These are phyloP conservation scores for Coregonus sp. DNA, from an alignment of 2,797 vertebrate genomes.

Conservation along the genomic window DNA sequence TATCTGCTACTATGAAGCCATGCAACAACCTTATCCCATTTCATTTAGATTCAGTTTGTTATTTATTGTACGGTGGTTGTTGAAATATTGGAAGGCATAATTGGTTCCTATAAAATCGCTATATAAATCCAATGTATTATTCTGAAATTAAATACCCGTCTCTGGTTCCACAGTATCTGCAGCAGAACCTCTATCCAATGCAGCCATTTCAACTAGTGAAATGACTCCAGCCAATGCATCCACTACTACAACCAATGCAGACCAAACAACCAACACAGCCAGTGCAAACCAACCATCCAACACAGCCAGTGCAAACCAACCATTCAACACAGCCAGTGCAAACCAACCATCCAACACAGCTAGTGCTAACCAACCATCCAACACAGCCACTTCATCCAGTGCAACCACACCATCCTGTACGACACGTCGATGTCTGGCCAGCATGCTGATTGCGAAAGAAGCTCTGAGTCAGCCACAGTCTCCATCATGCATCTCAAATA, in stretches of 20 bases:
- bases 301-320: too few relatives aligned
- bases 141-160: not conserved
- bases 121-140: not conserved
- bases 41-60: not conserved
- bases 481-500: conserved; percentile 39
- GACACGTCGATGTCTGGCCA: conserved; percentile 65
- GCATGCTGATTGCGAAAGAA: conserved; percentile 43
- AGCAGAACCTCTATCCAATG: not conserved
- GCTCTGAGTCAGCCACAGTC: conserved; percentile 62
- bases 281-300: too few relatives aligned
- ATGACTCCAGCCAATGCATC: not conserved
- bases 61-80: not conserved
- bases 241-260: too few relatives aligned
- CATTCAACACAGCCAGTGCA: too few relatives aligned
- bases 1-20: not conserved
- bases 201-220: not conserved
- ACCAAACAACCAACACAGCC: too few relatives aligned
- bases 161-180: not conserved
- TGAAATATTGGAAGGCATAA: not conserved
- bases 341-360: not conserved
- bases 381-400: too few relatives aligned
- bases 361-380: not conserved
- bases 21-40: not conserved
- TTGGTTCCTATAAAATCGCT: not conserved
- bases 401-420: conserved; percentile 19